Evolutionary conservation across 1,140 invertebrate species (phyloP).

Genomic region (Delia radicum): DNA sequence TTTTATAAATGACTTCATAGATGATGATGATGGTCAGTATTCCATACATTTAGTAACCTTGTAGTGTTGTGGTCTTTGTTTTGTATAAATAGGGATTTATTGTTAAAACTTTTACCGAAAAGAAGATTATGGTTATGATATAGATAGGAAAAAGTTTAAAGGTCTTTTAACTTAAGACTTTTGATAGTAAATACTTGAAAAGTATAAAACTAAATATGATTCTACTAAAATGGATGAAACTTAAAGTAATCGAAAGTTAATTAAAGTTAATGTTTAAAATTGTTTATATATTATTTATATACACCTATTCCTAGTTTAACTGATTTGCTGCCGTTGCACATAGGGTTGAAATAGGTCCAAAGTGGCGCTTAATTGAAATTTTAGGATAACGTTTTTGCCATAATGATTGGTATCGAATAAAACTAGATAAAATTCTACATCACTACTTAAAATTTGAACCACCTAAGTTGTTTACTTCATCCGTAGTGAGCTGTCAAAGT

Average conservation of each 20-base stretch:
- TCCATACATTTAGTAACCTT: background rate
- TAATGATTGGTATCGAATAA: too few species aligned
- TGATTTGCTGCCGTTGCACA: too few species aligned
- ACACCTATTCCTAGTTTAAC: too few species aligned
- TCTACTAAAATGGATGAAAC: background rate
- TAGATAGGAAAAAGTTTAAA: background rate
- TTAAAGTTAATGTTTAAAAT: background rate
- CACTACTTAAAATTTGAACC: too few species aligned
- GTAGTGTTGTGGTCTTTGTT: background rate
- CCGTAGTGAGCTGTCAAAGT: too few species aligned
- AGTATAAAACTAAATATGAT: background rate
- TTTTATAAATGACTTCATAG: slow-evolving; percentile 22
- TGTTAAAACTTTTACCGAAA: background rate
- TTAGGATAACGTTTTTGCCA: too few species aligned
- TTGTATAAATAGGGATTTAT: slow-evolving; percentile 17
- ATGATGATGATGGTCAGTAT: background rate
- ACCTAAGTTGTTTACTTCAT: too few species aligned
- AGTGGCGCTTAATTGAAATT: too few species aligned
- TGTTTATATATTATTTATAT: too few species aligned
- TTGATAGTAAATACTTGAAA: background rate
- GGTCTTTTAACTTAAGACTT: background rate
- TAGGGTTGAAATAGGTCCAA: too few species aligned
- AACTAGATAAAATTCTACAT: too few species aligned
- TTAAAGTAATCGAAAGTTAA: background rate
- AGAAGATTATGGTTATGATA: background rate